Conservation (phyloP, 2,113 vertebrate species). For the Rhipidura dahli region DNA sequence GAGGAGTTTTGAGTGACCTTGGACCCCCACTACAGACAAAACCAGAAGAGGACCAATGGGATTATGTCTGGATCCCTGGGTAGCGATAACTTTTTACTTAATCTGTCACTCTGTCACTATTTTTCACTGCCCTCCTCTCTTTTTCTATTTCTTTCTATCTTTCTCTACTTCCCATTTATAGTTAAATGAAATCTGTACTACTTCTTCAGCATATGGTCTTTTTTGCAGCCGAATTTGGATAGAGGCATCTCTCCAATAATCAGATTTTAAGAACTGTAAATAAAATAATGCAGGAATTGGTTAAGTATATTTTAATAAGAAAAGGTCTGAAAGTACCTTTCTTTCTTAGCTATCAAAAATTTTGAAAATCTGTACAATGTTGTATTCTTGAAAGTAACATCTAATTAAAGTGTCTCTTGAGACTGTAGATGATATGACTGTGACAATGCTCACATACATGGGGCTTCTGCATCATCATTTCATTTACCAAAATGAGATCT, state of each 20-base stretch:
- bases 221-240: neutral
- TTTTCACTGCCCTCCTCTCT: neutral
- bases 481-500: neutral
- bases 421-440: neutral
- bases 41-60: neutral
- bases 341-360: neutral
- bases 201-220: neutral
- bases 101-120: neutral
- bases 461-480: neutral
- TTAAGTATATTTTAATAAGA: neutral
- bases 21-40: neutral
- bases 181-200: neutral
- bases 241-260: neutral
- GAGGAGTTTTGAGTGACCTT: neutral
- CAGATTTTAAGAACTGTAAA: neutral
- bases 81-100: neutral
- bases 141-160: neutral
- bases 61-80: fast-evolving
- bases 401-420: neutral
- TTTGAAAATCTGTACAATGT: neutral
- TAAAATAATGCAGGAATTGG: neutral
- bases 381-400: neutral
- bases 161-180: neutral
- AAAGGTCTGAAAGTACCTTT: neutral
- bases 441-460: neutral